Percentiles rank a stretch among this genome's conserved stretches.
These are phyloP conservation scores for Nemurella pictetii DNA, from an alignment of 2,888 invertebrate genomes.

Conservation along the genomic window DNA sequence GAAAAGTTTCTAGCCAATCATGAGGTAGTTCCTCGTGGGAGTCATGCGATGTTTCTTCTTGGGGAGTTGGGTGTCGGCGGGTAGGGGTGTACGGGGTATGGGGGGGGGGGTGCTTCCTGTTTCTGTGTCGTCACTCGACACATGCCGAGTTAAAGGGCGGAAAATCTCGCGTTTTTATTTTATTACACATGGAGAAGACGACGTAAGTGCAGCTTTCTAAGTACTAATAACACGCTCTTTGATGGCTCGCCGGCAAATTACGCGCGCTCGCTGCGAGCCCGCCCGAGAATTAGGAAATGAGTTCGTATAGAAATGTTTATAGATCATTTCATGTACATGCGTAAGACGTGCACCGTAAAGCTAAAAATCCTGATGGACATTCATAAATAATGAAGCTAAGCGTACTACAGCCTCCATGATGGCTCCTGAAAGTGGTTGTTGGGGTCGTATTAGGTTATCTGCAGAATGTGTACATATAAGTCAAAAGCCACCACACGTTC, in stretches of 20 bases:
- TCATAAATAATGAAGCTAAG: not conserved
- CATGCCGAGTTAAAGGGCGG: not conserved
- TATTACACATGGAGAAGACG: not conserved
- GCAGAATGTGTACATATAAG: too few species aligned
- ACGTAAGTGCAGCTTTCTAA: not conserved
- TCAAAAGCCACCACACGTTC: too few species aligned
- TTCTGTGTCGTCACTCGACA: not conserved
- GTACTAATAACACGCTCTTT: not conserved
- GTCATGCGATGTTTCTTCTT: not conserved
- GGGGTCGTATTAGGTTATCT: too few species aligned
- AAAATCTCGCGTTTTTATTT: not conserved
- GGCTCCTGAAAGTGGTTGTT: too few species aligned
- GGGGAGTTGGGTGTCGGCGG: too few species aligned
- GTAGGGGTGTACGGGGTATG: too few species aligned
- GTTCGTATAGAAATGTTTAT: not conserved
- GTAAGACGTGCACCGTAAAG: not conserved
- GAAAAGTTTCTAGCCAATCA: constrained; percentile 25
- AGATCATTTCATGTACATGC: not conserved
- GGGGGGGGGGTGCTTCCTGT: not conserved
- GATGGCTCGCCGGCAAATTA: not conserved
- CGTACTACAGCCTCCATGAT: too few species aligned
- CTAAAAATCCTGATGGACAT: not conserved
- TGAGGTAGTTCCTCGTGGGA: constrained; percentile 16
- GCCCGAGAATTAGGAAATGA: not conserved
- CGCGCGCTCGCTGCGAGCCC: not conserved